Evolutionary conservation across 2,113 vertebrate species (phyloP), one percentile per base, ranked within the genome.

Genomic region (Nannobrachium achirus): DNA sequence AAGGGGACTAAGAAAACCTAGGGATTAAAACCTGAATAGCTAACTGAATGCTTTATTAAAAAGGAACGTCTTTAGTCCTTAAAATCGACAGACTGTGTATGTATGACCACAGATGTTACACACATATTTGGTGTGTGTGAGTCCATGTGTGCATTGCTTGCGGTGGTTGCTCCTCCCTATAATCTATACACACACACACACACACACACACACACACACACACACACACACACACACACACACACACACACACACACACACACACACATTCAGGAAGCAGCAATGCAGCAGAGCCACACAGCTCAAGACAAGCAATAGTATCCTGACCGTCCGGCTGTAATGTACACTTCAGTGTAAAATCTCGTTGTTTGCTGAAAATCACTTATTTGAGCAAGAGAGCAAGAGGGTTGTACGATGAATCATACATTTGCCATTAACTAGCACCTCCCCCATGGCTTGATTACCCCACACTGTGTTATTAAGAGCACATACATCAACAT

Each of bases 391-490:
- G n/a, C n/a, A 33, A 33, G 2, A 4, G 25, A 33, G 6, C 25
- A 33, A 33, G 25, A 33, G 25, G 25, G 25, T 33, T 33, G 25
- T 33, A 33, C 25, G 25, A 33, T 33, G 25, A 33, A 33, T n/a
- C n/a, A n/a, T n/a, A n/a, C n/a, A n/a, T n/a, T n/a, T n/a, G 25
- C 25, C 25, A 5, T 33, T 33, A 18, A 20, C 41, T 45, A 0
- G 71, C 83, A 66, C 85, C 67, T 85, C 84, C 83, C 82, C 74
- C 82, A 78, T 19, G 20, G 48, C 78, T 78, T 84, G 71, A 83
- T 84, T 87, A 80, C 16, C n/a, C 45, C 73, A 46, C 73, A 46
- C 10, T 25, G 59, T 68, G 63, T 75, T 82, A 75, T 80, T 82
- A 77, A 73, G 16, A 73, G 64, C 78, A 74, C 63, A 73, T 75